phyloP scores from a whole-genome alignment of 1,140 invertebrate genomes.

The Arctopsyche grandis region DNA sequence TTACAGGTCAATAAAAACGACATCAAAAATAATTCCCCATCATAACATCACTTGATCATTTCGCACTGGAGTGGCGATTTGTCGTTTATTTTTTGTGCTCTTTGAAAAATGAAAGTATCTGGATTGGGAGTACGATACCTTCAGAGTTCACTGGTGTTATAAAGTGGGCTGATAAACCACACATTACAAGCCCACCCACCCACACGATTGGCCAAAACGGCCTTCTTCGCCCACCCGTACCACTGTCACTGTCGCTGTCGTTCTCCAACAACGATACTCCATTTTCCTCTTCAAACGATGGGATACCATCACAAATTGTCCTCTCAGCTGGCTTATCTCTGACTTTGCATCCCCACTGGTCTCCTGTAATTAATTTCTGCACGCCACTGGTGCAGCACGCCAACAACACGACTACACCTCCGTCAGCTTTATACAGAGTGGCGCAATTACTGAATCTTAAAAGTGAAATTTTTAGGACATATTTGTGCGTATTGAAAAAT shows the following conservation, averaged over 20 bases:
- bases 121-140: background rate
- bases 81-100: background rate
- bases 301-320: background rate
- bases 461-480: background rate
- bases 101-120: slow-evolving; percentile 1
- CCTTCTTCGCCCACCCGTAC: slow-evolving; percentile 10
- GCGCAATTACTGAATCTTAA: too few relatives aligned
- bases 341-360: background rate
- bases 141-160: slow-evolving; percentile 11
- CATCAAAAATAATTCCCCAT: too few relatives aligned
- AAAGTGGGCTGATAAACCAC: slow-evolving; percentile 15
- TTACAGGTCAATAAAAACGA: too few relatives aligned
- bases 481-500: too few relatives aligned
- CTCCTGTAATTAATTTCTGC: background rate
- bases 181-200: background rate
- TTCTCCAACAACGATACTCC: background rate
- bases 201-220: slow-evolving; percentile 18
- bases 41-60: too few relatives aligned
- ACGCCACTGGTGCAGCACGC: background rate
- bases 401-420: background rate
- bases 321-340: background rate
- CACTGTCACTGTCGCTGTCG: slow-evolving; percentile 33
- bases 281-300: background rate
- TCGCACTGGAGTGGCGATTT: too few relatives aligned
- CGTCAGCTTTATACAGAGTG: too few relatives aligned